These are phyloP conservation scores for Rhingia campestris DNA, from an alignment of 2,888 invertebrate species.

Conservation along the genomic window DNA sequence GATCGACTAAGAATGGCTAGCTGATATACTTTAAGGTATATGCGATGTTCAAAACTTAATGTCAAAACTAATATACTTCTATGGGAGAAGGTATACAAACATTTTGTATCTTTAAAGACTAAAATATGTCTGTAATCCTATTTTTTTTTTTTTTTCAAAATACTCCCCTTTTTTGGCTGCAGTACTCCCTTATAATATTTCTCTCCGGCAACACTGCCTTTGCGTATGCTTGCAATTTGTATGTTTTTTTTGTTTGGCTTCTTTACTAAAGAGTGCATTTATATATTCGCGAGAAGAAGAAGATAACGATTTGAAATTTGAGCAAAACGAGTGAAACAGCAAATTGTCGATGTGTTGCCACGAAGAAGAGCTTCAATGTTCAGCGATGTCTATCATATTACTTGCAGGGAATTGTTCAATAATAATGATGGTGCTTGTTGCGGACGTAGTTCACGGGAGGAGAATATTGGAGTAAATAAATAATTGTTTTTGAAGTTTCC, in stretches of 20 bases:
- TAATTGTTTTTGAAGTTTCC: too few species aligned
- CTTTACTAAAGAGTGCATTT: background rate
- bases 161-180: too few species aligned
- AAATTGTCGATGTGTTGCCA: slow-evolving; percentile 19
- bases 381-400: background rate
- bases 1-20: too few species aligned
- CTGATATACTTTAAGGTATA: too few species aligned
- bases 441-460: background rate
- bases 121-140: too few species aligned
- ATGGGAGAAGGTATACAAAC: too few species aligned
- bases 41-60: too few species aligned
- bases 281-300: slow-evolving; percentile 12
- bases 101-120: too few species aligned
- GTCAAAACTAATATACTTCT: too few species aligned
- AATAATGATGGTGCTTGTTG: background rate
- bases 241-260: background rate
- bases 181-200: too few species aligned
- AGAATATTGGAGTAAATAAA: background rate
- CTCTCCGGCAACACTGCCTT: too few species aligned
- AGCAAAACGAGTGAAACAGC: background rate
- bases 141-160: too few species aligned
- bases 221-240: background rate
- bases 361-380: slow-evolving; percentile 75
- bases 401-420: background rate
- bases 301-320: background rate